A percentile compares a stretch with the other conserved stretches of the same genome.
Conservation (phyloP, 1,140 invertebrate species). For the Drosophila eugracilis region DNA sequence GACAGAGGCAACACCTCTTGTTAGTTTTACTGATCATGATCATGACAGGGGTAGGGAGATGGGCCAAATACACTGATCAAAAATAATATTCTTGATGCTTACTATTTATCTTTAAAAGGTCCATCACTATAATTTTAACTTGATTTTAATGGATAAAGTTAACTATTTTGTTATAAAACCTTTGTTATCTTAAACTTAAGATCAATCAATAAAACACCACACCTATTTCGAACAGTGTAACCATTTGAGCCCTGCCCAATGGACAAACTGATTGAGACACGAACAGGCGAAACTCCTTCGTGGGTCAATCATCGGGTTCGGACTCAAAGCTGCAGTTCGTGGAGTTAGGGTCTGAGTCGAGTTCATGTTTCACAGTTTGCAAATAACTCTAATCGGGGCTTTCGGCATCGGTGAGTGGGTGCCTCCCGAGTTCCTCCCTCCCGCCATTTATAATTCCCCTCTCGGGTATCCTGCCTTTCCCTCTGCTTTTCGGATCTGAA, state of each 20-base stretch:
- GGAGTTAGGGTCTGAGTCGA: slow-evolving; percentile 24
- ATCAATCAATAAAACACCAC: too few species aligned
- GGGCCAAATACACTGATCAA: slow-evolving; percentile 2
- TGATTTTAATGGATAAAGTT: too few species aligned
- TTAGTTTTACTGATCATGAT: slow-evolving; percentile 82
- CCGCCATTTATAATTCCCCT: neutral
- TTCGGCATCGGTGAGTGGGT: slow-evolving; percentile 38
- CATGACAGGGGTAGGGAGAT: slow-evolving; percentile 33
- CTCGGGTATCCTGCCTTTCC: slow-evolving; percentile 34
- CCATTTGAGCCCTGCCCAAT: slow-evolving; percentile 41
- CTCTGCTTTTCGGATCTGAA: slow-evolving; percentile 46
- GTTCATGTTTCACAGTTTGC: slow-evolving; percentile 68
- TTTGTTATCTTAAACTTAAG: too few species aligned
- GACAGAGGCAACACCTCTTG: slow-evolving; percentile 81
- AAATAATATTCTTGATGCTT: neutral
- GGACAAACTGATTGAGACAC: slow-evolving; percentile 72
- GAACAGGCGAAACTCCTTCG: slow-evolving; percentile 52
- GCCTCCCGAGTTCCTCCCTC: neutral
- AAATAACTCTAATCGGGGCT: slow-evolving; percentile 49
- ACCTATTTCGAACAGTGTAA: slow-evolving; percentile 4
- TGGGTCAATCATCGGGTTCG: slow-evolving; percentile 61
- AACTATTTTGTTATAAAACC: too few species aligned
- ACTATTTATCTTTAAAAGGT: too few species aligned
- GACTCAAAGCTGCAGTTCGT: slow-evolving; percentile 12
- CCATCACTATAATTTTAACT: too few species aligned